Conservation (phyloP, 2,888 invertebrate species). For the Ferdinandea cuprea region DNA sequence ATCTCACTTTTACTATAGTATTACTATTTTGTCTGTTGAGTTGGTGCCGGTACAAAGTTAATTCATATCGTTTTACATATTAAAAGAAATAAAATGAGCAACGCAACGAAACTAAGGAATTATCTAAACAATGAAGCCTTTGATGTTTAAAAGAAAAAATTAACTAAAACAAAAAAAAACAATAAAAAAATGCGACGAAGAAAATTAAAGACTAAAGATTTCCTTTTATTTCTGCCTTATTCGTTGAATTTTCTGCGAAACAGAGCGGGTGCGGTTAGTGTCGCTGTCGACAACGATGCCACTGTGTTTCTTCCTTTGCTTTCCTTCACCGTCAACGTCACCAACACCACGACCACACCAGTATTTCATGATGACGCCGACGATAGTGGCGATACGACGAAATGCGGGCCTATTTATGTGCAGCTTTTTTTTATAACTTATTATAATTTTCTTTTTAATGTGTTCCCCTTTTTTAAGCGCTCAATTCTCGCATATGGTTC, state of each 20-base stretch:
- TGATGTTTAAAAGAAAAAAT: constrained; percentile 42
- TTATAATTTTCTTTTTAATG: constrained; percentile 10
- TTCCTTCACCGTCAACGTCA: neutral
- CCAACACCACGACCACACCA: constrained; percentile 17
- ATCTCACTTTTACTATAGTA: constrained; percentile 7
- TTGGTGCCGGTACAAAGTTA: constrained; percentile 11
- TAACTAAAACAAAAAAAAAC: neutral
- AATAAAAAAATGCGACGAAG: constrained; percentile 19
- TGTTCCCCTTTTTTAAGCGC: constrained; percentile 7
- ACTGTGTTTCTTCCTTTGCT: constrained; percentile 27
- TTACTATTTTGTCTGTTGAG: constrained; percentile 5
- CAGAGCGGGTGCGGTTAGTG: constrained; percentile 46
- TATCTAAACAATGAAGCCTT: constrained; percentile 57
- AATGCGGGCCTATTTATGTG: constrained; percentile 31
- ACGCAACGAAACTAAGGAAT: constrained; percentile 45
- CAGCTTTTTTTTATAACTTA: constrained; percentile 21
- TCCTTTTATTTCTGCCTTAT: constrained; percentile 41
- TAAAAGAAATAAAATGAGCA: constrained; percentile 29
- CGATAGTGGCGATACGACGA: constrained; percentile 28
- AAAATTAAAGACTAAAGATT: constrained; percentile 48
- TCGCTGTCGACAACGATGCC: constrained; percentile 33
- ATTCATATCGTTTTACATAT: constrained; percentile 39
- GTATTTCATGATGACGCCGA: constrained; percentile 18
- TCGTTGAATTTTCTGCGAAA: constrained; percentile 47
- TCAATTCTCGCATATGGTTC: constrained; percentile 14